Percentiles rank a stretch among this genome's conserved stretches.
phyloP scores from a whole-genome alignment of 2,888 invertebrate genomes.

The Cremastinae sp. region DNA sequence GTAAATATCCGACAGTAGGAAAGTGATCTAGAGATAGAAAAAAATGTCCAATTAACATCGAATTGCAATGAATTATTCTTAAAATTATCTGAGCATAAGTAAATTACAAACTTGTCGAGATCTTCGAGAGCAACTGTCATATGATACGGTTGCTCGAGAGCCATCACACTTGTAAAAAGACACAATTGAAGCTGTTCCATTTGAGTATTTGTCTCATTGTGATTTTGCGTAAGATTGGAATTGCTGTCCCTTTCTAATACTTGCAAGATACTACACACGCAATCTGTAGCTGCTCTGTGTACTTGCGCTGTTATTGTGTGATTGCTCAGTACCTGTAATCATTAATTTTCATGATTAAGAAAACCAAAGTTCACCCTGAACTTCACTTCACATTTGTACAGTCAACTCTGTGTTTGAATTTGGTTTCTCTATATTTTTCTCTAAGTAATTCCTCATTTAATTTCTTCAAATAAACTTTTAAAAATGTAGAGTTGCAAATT shows the following conservation, averaged over 20 bases:
- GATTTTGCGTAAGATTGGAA: conserved; percentile 79
- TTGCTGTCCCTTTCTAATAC: conserved; percentile 85
- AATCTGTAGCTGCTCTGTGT: conserved; percentile 95
- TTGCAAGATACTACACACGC: conserved; percentile 92
- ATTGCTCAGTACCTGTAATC: conserved; percentile 82
- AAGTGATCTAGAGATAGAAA: conserved; percentile 83
- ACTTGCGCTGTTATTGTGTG: conserved; percentile 84
- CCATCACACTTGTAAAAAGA: conserved; percentile 90
- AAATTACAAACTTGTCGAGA: conserved; percentile 87
- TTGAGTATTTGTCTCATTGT: conserved; percentile 79
- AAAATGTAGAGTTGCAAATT: too few species aligned
- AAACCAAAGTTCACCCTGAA: too few species aligned
- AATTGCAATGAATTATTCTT: not conserved
- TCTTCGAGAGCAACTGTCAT: conserved; percentile 96
- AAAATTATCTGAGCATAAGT: not conserved
- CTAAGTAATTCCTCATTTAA: not conserved
- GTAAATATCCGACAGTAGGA: conserved; percentile 98
- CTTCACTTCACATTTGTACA: too few species aligned
- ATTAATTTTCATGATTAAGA: too few species aligned
- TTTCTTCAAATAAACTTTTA: not conserved
- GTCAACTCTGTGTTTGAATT: conserved; percentile 13
- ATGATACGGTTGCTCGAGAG: conserved; percentile 92
- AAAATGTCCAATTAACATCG: not conserved
- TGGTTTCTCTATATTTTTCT: not conserved
- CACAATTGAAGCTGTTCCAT: conserved; percentile 88